Evolutionary conservation across 1,140 invertebrate genomes (phyloP).

Genomic region (Orussus abietinus): DNA sequence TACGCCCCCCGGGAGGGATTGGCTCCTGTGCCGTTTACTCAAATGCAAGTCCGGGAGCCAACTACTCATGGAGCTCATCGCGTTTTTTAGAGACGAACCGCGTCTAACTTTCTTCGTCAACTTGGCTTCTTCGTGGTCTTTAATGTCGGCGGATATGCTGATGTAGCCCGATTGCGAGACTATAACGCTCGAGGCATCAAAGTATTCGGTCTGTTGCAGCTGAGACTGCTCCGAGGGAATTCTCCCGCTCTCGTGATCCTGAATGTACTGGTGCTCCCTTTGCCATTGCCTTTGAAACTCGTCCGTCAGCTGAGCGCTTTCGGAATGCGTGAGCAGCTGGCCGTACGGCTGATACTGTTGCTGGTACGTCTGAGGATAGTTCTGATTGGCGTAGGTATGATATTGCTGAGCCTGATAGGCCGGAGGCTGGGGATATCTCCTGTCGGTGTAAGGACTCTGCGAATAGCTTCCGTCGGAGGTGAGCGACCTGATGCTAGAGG

Average conservation of each 20-base stretch:
- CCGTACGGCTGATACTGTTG: conserved; percentile 43
- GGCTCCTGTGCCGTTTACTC: conserved; percentile 71
- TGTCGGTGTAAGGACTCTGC: conserved; percentile 59
- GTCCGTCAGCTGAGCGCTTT: conserved; percentile 38
- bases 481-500: conserved; percentile 57
- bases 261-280: conserved; percentile 42
- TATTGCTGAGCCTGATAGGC: conserved; percentile 42
- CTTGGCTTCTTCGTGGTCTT: conserved; percentile 58
- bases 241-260: conserved; percentile 32
- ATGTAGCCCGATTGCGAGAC: conserved; percentile 82
- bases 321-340: conserved; percentile 29
- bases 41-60: conserved; percentile 80
- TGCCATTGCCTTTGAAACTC: conserved; percentile 45
- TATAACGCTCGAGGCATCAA: conserved; percentile 61
- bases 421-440: conserved; percentile 51
- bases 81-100: conserved; percentile 70
- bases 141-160: conserved; percentile 68
- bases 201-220: conserved; percentile 54
- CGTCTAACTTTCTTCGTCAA: conserved; percentile 64
- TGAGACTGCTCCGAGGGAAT: conserved; percentile 50
- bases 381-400: conserved; percentile 42
- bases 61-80: conserved; percentile 74
- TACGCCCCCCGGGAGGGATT: conserved; percentile 72
- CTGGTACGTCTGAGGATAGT: conserved; percentile 42
- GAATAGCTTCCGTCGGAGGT: conserved; percentile 59